These are phyloP conservation scores for Aythya baeri DNA, from an alignment of 2,113 vertebrate genomes.

Conservation along the genomic window DNA sequence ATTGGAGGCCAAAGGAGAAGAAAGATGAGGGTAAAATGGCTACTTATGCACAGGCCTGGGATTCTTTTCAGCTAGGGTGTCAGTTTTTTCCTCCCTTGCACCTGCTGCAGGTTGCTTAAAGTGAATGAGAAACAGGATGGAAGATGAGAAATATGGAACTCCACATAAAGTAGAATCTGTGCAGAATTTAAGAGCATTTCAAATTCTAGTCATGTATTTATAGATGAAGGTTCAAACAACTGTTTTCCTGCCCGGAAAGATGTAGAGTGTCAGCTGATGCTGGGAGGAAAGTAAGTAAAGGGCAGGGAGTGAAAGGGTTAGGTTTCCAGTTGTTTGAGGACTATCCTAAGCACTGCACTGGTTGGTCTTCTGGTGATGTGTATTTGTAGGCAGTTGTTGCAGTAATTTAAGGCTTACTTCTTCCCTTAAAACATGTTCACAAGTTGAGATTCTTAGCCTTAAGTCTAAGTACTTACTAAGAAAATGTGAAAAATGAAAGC, in stretches of 20 bases:
- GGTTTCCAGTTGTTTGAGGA: neutral
- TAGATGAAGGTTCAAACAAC: neutral
- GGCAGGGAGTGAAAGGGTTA: neutral
- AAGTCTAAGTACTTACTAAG: neutral
- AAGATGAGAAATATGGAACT: neutral
- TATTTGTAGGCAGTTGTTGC: neutral
- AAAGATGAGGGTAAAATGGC: neutral
- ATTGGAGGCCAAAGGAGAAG: neutral
- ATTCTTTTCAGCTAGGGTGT: neutral
- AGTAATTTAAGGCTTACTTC: neutral
- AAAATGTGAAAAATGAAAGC: neutral
- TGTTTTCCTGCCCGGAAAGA: neutral
- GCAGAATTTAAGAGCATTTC: neutral
- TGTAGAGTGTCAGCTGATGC: neutral
- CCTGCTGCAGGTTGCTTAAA: neutral
- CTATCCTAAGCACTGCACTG: neutral
- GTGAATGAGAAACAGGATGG: neutral
- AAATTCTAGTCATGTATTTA: neutral
- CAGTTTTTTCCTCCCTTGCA: neutral
- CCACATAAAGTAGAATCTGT: neutral
- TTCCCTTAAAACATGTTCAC: neutral
- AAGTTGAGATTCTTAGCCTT: neutral
- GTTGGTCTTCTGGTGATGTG: neutral
- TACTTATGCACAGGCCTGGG: fast-evolving
- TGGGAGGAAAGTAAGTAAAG: neutral